Evolutionary conservation across 2,113 vertebrate species (phyloP), one percentile per base, ranked within the genome.

Genomic region (Phodopus roborovskii): DNA sequence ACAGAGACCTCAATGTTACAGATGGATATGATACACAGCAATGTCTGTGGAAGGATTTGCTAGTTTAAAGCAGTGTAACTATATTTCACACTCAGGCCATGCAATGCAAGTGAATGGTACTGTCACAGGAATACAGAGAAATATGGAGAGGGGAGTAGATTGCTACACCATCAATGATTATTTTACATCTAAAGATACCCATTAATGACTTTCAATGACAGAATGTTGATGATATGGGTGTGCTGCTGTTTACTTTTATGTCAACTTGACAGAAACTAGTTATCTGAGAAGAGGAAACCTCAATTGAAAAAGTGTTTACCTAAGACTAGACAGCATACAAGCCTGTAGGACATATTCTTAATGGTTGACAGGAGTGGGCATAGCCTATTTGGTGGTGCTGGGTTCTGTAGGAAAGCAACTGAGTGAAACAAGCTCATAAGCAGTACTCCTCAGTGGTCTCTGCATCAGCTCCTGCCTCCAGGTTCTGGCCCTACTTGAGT

Each of bases 101-200:
- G 53, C 90, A 89, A 82, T 60, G n/a, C 56, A 93, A 78, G 22
- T 84, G 20, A 83, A 94, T 70, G 26, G 33, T 28, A 83, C 15
- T 93, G 78, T 96, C 86, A 64, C 48, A 86, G 36, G 70, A 68
- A 94, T 48, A 91, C 24, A 86, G 28, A 88, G 24, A 16, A 9
- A 11, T 30, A 33, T 30, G 10, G 12, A 5, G 3, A 89, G 4
- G 7, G 4, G 33, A 22, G 4, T 36, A 68, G 87, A 83, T 90
- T 50, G 26, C 30, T 96, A 19, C 2, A 5, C 45, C 24, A 1
- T 30, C 68, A 53, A 22, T 92, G 70, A 96, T 36, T 60, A 78
- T 33, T 82, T 24, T 70, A 87, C 78, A 94, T 68, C 28, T 89
- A 88, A 95, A 95, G 81, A 88, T 85, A n/a, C 7, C 93, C 74